Evolutionary conservation across 2,113 vertebrate species (phyloP), one percentile per base, ranked within the genome.

Genomic region (Mugil cephalus): DNA sequence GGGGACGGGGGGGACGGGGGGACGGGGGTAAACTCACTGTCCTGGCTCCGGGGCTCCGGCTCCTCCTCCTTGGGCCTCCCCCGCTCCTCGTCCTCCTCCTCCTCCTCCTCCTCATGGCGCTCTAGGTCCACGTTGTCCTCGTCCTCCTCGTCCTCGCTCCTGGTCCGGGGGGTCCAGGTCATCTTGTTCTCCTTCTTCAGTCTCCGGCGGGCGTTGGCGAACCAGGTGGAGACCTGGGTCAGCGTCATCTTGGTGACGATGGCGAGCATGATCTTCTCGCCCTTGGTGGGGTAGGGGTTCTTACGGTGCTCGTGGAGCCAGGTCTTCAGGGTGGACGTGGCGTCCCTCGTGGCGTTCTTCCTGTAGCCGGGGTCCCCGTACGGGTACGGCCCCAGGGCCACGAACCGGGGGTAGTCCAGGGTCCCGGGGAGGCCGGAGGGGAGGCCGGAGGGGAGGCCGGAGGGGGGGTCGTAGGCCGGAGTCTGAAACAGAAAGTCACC

Each of bases 161-260:
- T 80, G 90, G 94, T 96, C 53, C 95, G 75, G 0, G 96, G 95
- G 0, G 95, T 92, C 95, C 96, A 96, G 0, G 96, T 97, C 95
- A 96, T 96, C 69, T 96, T 97, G 88, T 97, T 97, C 89, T 97
- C 96, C 54, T 97, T 97, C 89, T 97, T 97, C 68, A 97, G 93
- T n/a, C 96, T 80, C 56, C 96, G 89, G 19, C 96, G 92, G 14
- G 96, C 96, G 71, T 97, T 97, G 78, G 96, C 96, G 77, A 96
- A 96, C 96, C 95, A 96, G 76, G 97, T 99, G 90, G 97, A 99
- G 56, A 99, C 97, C 90, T 99, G 97, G 0, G 97, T 99, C 62
- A 99, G 95, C 36, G 96, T 99, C 97, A 99, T 98, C 82, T 96
- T 97, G 69, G 97, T 98, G 94, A 99, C 96, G 92, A 99, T 99